Base-by-base conservation (phyloP, 2,888 invertebrate genomes). In the Aleiodes leptofemur region DNA sequence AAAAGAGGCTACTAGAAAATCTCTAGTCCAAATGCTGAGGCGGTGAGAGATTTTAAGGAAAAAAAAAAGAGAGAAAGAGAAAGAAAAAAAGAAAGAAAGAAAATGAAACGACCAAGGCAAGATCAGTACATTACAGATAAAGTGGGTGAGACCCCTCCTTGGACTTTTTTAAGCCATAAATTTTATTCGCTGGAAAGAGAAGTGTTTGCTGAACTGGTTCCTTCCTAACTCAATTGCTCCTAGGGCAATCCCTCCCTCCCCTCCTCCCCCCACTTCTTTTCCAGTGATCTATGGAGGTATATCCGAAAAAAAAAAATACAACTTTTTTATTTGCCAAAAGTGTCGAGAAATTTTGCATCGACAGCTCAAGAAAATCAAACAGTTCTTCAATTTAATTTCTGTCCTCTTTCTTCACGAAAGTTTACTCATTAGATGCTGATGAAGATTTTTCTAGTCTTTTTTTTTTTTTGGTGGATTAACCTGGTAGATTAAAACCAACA, bases 121-220 rank as follows among this genome's bases (percentile, higher is more conserved):
- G 89, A 89, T 89, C 89, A 88, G 88, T 89, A 89, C 89, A 88
- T 89, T 88, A 89, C 88, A 87, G 89, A 88, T 89, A 89, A 89
- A 89, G 86, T 85, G 86, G 83, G 82, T 82, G 83, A 83, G 76
- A 77, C 81, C 82, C 85, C 86, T 77, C 84, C 85, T 79, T 79
- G 85, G 88, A 88, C 86, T 88, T 89, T 89, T 89, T 89, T 89
- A 89, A 89, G 88, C 86, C 83, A 89, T 89, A 89, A 89, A 89
- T 89, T 86, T 86, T 79, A 74, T 76, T 75, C 77, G 57, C 73
- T 72, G 73, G 68, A 78, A 77, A 77, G 79, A 86, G 86, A 86
- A 88, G 88, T 89, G 89, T 89, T 89, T 89, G 89, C 89, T 86
- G 88, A 89, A 89, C 89, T 88, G 88, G 87, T 89, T 89, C 88